Evolutionary conservation across 2,113 vertebrate genomes (phyloP), one percentile per base, ranked within the genome.

Genomic region (Drymodes brunneopygia): DNA sequence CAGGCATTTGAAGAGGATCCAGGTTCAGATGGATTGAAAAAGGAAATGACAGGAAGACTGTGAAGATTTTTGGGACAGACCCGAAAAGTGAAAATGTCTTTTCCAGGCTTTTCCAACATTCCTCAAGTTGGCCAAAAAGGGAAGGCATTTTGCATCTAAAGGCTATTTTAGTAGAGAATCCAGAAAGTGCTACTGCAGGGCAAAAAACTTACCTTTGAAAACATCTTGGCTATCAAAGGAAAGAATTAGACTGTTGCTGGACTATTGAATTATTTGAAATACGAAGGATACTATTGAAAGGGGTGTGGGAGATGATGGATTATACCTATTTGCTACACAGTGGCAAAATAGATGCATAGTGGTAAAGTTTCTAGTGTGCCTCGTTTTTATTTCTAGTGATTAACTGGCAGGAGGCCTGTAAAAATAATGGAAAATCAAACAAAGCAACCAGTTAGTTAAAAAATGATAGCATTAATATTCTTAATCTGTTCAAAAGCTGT

Each of bases 251-350:
- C 89, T 96, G 95, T 94, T 44, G 24, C 48, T 72, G 58, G 45
- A 58, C 40, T 85, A 82, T 93, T 95, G 92, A 82, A 94, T 92
- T 54, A 78, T 94, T 94, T 95, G 80, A 93, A 96, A 92, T 95
- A 89, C 81, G 94, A 95, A 78, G 80, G 85, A 90, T 69, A 73
- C 81, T 92, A 93, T 87, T 96, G 94, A 95, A 96, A 96, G 82
- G 66, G 67, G 86, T 94, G 86, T 74, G 92, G 94, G 92, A 92
- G 83, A 96, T 96, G 95, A 97, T 97, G 95, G 96, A 97, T 97
- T 97, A 95, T 79, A 93, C 94, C 92, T 88, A 95, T 97, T 97
- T 96, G 84, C 92, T 95, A 74, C 85, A 94, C 79, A 81, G 91
- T 92, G 80, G 84, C 72, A 74, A 92, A 96, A 71, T 20, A 96